Evolutionary conservation across 2,797 vertebrate genomes (phyloP).

Genomic region (Anguilla pacifica): DNA sequence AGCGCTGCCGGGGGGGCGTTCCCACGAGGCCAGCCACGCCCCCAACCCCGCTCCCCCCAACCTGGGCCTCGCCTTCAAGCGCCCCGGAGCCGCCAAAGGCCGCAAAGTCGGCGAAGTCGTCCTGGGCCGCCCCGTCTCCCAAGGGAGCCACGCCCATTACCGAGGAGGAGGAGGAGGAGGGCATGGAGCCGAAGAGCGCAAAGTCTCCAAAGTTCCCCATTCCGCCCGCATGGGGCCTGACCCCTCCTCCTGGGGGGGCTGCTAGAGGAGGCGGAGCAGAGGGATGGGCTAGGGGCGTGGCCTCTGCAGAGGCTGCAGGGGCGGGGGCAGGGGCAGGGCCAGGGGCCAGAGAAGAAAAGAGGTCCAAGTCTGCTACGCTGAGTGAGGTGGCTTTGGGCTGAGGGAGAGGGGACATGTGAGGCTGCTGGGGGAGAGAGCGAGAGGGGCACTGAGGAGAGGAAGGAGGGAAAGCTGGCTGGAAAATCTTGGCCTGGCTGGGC

Average conservation of each 20-base stretch:
- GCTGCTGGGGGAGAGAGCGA: slow-evolving; percentile 64
- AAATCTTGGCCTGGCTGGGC: slow-evolving; percentile 83
- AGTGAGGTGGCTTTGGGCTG: slow-evolving; percentile 82
- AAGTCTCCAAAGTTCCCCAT: slow-evolving; percentile 93
- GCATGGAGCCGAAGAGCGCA: slow-evolving; percentile 81
- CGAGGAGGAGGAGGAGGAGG: slow-evolving; percentile 50
- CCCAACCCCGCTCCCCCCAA: neutral
- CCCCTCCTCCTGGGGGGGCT: slow-evolving; percentile 56
- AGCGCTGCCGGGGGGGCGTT: slow-evolving; percentile 23
- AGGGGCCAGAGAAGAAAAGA: slow-evolving; percentile 82
- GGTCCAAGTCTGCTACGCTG: slow-evolving; percentile 89
- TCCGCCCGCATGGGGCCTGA: slow-evolving; percentile 71
- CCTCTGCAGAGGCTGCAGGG: slow-evolving; percentile 58
- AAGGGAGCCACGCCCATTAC: slow-evolving; percentile 36
- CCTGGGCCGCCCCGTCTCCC: slow-evolving; percentile 76
- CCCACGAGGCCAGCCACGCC: slow-evolving; percentile 37
- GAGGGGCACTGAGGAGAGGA: slow-evolving; percentile 67
- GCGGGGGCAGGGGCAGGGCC: slow-evolving; percentile 59
- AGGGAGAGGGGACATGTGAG: slow-evolving; percentile 73
- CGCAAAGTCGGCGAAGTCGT: slow-evolving; percentile 98
- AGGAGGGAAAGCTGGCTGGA: slow-evolving; percentile 82
- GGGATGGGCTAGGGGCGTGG: slow-evolving; percentile 57
- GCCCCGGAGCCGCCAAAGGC: slow-evolving; percentile 83
- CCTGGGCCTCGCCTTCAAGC: slow-evolving; percentile 53
- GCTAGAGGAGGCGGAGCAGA: slow-evolving; percentile 60